Base-by-base conservation (phyloP, 2,888 invertebrate genomes). In the Sinhomidia bicolor region DNA sequence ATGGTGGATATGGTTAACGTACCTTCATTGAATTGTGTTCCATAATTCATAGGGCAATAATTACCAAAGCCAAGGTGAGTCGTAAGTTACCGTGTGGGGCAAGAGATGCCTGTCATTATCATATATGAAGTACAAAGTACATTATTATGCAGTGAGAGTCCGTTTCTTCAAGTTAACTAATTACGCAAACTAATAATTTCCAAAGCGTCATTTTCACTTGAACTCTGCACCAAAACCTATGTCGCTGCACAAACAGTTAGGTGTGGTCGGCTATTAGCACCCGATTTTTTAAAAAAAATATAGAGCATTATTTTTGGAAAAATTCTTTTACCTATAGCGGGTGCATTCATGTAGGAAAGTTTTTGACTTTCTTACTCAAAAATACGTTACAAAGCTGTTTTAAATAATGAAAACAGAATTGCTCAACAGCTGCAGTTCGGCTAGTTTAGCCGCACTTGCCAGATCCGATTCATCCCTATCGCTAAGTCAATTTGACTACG, bases 361-460 rank as follows among this genome's bases (percentile, higher is more conserved):
- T 29, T 1, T 9, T 23, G 9, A 57, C 62, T 14, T 5, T 68
- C n/a, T 41, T 68, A 10, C n/a, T 26, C 29, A 32, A 20, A 36
- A 78, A 78, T 12, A 54, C 32, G 0, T 4, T 36, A 10, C 9
- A 26, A 47, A 20, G 41, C 23, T 6, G 36, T 10, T 68, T 83
- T 36, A 17, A 14, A 71, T 54, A 41, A 92, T 92, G 92, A 92
- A 91, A 68, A 92, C 91, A 10, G 92, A 92, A 81, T 71, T 92
- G 17, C 88, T 92, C 90, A 91, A 62, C 57, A 91, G 90, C 80
- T 91, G 90, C 62, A 92, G 92, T 85, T 90, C 91, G 23, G 92
- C 92, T 5, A 91, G 91, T 84, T 90, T 92, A 51, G 90, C 91
- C 14, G 90, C 88, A 0, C 74, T 92, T 12, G 89, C 92, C 0